phyloP scores from a whole-genome alignment of 23 tunicate genomes.

The Styela clava region DNA sequence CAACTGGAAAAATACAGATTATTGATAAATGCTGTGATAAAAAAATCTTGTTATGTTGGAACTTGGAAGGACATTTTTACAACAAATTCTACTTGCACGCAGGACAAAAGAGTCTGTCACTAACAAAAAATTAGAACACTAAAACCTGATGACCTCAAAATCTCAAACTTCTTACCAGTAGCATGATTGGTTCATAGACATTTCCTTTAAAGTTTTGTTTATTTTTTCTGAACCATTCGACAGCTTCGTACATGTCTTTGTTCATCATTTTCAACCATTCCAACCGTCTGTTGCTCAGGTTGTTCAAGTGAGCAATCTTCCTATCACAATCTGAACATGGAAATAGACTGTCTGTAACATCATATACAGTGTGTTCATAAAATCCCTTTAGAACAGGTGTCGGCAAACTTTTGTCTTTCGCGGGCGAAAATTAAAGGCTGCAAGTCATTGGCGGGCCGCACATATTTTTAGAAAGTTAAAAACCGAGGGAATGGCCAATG shows the following conservation, averaged over 20 bases:
- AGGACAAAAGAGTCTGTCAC: neutral
- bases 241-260: slow-evolving; percentile 61
- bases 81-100: neutral
- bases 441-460: no score
- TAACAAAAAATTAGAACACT: neutral
- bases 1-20: slow-evolving; percentile 37
- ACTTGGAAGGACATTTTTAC: neutral
- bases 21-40: slow-evolving; percentile 9
- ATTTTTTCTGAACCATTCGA: slow-evolving; percentile 63
- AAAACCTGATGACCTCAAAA: no score
- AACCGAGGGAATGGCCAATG: no score
- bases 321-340: slow-evolving; percentile 35
- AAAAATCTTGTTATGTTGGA: neutral
- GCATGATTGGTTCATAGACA: slow-evolving; percentile 67
- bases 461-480: no score
- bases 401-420: neutral
- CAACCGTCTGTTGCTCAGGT: slow-evolving; percentile 52
- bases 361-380: neutral
- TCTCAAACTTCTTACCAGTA: slow-evolving; percentile 37
- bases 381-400: neutral
- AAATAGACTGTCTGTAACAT: neutral
- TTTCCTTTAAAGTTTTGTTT: slow-evolving; percentile 44
- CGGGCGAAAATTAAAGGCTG: no score
- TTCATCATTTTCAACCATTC: slow-evolving; percentile 43
- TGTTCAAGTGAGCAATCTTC: slow-evolving; percentile 47